Evolutionary conservation across 2,888 invertebrate genomes (phyloP).

Genomic region (Drosophila austrosaltans): DNA sequence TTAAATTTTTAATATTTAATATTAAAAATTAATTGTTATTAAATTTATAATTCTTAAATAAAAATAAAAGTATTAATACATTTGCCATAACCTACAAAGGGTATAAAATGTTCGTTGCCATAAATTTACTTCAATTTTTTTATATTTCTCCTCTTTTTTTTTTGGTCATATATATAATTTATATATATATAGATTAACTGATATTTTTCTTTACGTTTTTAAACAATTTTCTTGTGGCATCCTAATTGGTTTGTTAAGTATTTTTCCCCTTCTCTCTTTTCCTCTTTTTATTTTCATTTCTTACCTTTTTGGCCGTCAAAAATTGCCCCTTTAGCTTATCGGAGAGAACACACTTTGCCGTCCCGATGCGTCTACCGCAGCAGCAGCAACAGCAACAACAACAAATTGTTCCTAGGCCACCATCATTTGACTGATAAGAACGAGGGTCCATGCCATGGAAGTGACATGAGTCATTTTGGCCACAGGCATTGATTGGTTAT

Average conservation of each 20-base stretch:
- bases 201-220: conserved; percentile 61
- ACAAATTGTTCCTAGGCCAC: conserved; percentile 46
- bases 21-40: too few relatives aligned
- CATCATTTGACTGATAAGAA: conserved; percentile 60
- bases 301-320: conserved; percentile 45
- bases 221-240: conserved; percentile 72
- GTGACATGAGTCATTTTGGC: conserved; percentile 65
- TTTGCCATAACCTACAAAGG: neutral
- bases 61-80: too few relatives aligned
- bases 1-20: too few relatives aligned
- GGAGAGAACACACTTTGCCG: conserved; percentile 60
- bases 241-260: conserved; percentile 78
- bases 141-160: neutral
- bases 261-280: conserved; percentile 37
- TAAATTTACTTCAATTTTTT: neutral
- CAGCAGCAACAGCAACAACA: conserved; percentile 42
- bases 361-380: conserved; percentile 32
- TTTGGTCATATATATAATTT: conserved; percentile 16
- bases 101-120: neutral
- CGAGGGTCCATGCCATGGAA: conserved; percentile 54
- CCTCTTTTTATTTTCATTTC: conserved; percentile 8
- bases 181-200: conserved; percentile 53
- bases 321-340: conserved; percentile 48
- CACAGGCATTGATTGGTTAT: conserved; percentile 45
- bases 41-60: too few relatives aligned